Evolutionary conservation across 2,888 invertebrate genomes (phyloP).

Genomic region (Diaprepes abbreviatus): DNA sequence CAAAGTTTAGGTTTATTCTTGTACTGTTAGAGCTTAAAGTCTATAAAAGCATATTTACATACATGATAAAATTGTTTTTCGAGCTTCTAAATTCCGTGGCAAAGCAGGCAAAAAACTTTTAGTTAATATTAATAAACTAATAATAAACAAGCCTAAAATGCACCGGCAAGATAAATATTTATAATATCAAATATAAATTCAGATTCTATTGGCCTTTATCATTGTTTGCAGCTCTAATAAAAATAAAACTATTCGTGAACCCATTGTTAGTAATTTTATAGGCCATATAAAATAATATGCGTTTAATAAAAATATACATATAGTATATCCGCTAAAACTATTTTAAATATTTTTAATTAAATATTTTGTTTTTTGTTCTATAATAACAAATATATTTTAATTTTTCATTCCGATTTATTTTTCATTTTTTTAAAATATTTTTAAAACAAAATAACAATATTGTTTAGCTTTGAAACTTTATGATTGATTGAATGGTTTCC

Average conservation of each 20-base stretch:
- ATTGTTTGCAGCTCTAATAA: conserved; percentile 34
- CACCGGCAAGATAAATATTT: conserved; percentile 39
- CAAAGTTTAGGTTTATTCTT: conserved; percentile 35
- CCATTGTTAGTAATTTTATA: conserved; percentile 37
- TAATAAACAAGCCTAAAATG: conserved; percentile 41
- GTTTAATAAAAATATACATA: conserved; percentile 38
- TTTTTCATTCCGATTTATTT: not conserved
- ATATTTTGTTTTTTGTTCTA: not conserved
- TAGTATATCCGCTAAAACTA: conserved; percentile 17
- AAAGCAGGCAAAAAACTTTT: conserved; percentile 36
- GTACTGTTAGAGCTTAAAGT: conserved; percentile 40
- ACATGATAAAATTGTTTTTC: conserved; percentile 42
- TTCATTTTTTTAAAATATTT: too few relatives aligned
- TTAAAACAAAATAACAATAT: too few relatives aligned
- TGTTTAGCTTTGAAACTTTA: too few relatives aligned
- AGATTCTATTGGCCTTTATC: conserved; percentile 23
- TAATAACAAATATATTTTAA: not conserved
- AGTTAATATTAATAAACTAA: conserved; percentile 47
- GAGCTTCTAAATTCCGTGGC: conserved; percentile 25
- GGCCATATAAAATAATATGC: conserved; percentile 25
- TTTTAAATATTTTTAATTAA: conserved; percentile 20
- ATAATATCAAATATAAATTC: conserved; percentile 43
- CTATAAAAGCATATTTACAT: conserved; percentile 43
- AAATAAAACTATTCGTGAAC: conserved; percentile 32
- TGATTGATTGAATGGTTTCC: too few relatives aligned